Evolutionary conservation across 1,140 invertebrate genomes (phyloP), one percentile per base, ranked within the genome.

Genomic region (Anoplophora glabripennis): DNA sequence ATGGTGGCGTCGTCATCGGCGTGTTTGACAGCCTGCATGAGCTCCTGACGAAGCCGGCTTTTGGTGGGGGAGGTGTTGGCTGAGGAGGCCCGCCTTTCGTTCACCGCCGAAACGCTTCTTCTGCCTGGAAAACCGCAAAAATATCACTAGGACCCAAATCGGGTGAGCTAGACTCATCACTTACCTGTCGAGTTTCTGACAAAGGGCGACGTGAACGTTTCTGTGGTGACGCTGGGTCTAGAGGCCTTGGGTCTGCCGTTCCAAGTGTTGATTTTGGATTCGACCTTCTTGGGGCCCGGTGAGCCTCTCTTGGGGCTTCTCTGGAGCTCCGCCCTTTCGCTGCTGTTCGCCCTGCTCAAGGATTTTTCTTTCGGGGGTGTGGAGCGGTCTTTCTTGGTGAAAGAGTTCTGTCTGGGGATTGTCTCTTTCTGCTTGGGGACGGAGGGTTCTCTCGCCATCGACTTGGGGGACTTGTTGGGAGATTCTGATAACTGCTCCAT

Each of bases 131-230:
- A 53, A 52, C 5, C 12, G 5, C n/a, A 37, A 40, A 37, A n/a
- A 28, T 28, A 3, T 28, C 21, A 28, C 21, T 28, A 28, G 21
- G 21, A 28, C 21, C 5, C 21, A 28, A 5, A 28, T 28, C 21
- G 21, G 21, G 21, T 28, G 21, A 28, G 21, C 5, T 28, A 28
- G 21, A 28, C n/a, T 34, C 7, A 7, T 36, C 36, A 7, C 46
- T 53, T 60, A 65, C 64, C 64, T 41, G 82, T 80, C 1, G 78
- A 80, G 58, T 86, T 85, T 0, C 86, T 77, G 40, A 84, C 81
- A 58, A 89, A 87, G 17, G 79, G 81, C 46, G 83, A 82, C 8
- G 78, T 81, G 66, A 89, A 90, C 0, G 86, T 89, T 12, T 90
- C 87, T 3, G 80, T 72, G 36, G 79, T 81, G n/a, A 89, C 74